Evolutionary conservation across 2,888 invertebrate species (phyloP), one percentile per base, ranked within the genome.

Genomic region (Bugula neritina): DNA sequence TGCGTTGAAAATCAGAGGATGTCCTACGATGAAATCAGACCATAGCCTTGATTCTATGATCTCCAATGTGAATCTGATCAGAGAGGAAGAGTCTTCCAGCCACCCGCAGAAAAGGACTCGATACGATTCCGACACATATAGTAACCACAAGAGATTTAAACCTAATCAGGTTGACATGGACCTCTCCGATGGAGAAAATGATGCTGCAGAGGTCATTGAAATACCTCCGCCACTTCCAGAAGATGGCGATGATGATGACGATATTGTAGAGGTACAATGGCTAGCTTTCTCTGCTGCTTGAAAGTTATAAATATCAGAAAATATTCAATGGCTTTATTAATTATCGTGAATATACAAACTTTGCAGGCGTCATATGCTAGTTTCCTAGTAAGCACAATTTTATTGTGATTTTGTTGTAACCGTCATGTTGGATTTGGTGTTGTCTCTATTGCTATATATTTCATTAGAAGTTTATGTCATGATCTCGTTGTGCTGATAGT

Each of bases 121-220:
- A 3, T 63, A 63, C 31, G 63, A 63, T 17, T 25, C 27, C 31
- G 3, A 10, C n/a, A 10, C 63, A 17, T 13, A 25, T n/a, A 10
- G 31, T 31, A 55, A 17, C 21, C 63, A 21, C 34, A 63, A 63
- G 27, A 21, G 63, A 27, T 31, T 27, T 10, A 63, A 63, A 31
- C 3, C 63, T 5, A 29, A 3, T 27, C 63, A 63, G 10, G 31
- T 63, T 13, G 63, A 63, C 31, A 63, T 63, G 63, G 63, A 63
- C 13, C 27, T 63, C 31, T 63, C 63, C 10, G 63, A 63, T 27
- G 63, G 63, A 13, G 63, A 63, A 31, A 31, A 63, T 63, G 63
- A 63, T 3, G 3, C 43, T 43, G 43, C 17, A 43, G 43, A 43
- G 43, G 17, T 43, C 43, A 43, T 43, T 43, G 43, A 43, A 43